Evolutionary conservation across 1,140 invertebrate genomes (phyloP).

Genomic region (Formica selysi): DNA sequence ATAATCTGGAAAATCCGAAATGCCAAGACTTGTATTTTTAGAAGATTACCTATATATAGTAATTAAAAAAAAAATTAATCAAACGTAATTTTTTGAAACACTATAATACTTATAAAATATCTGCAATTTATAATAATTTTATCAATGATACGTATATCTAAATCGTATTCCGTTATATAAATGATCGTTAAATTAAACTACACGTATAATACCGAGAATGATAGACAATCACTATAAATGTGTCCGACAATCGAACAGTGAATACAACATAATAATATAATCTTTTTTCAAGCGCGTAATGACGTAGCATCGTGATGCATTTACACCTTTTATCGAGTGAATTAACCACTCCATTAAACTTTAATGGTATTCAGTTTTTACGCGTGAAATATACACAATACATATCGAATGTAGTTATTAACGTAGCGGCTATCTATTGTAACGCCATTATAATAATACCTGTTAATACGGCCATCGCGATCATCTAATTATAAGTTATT

Average conservation of each 20-base stretch:
- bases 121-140: not conserved
- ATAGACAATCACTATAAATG: slow-evolving; percentile 6
- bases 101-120: not conserved
- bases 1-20: not conserved
- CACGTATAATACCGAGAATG: not conserved
- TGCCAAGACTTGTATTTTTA: not conserved
- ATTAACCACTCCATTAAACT: slow-evolving; percentile 75
- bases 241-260: slow-evolving; percentile 11
- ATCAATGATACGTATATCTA: not conserved
- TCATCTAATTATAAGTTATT: slow-evolving; percentile 75
- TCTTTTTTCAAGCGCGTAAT: slow-evolving; percentile 57
- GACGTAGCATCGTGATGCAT: slow-evolving; percentile 61
- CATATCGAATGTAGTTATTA: slow-evolving; percentile 69
- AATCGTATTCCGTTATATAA: too few relatives aligned
- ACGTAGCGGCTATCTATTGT: slow-evolving; percentile 70
- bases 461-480: slow-evolving; percentile 72
- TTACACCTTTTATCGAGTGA: slow-evolving; percentile 71
- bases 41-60: not conserved
- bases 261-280: slow-evolving; percentile 13
- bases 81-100: not conserved
- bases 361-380: slow-evolving; percentile 77
- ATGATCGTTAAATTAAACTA: not conserved
- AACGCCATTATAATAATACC: slow-evolving; percentile 76
- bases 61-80: not conserved
- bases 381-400: slow-evolving; percentile 68